Conservation (phyloP, 1,140 invertebrate species). For the Pseudomyrmex flavicornis region DNA sequence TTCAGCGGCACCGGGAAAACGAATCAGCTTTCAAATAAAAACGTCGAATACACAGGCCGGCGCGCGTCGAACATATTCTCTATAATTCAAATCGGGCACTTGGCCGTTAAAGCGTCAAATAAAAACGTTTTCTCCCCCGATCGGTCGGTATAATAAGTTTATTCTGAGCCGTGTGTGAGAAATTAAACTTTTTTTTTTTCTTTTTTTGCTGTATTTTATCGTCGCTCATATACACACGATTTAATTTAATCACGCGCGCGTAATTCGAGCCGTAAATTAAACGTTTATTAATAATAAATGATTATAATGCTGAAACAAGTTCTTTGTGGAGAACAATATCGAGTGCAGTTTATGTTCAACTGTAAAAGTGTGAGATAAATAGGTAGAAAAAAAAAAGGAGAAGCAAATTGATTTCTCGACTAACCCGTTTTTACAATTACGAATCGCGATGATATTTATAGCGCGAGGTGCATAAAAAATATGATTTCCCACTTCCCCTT, state of each 20-base stretch:
- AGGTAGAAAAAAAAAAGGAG: neutral
- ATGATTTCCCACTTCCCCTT: slow-evolving; percentile 6
- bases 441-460: slow-evolving; percentile 34
- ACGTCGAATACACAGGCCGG: slow-evolving; percentile 67
- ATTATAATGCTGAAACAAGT: too few species aligned
- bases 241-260: too few species aligned
- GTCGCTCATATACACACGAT: too few species aligned
- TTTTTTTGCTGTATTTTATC: neutral
- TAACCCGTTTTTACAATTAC: slow-evolving; percentile 6
- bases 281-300: too few species aligned
- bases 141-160: slow-evolving; percentile 22
- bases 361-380: neutral
- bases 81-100: slow-evolving; percentile 70
- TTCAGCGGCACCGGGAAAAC: slow-evolving; percentile 66
- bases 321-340: too few species aligned
- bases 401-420: slow-evolving; percentile 5
- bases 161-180: slow-evolving; percentile 1
- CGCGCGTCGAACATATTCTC: slow-evolving; percentile 66
- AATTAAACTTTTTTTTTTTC: slow-evolving; percentile 1
- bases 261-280: too few species aligned
- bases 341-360: neutral
- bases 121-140: slow-evolving; percentile 57
- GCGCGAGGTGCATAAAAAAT: slow-evolving; percentile 35
- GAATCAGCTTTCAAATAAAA: slow-evolving; percentile 75
- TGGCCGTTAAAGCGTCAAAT: slow-evolving; percentile 69